Evolutionary conservation across 2,888 invertebrate genomes (phyloP).

Genomic region (Drosophila setosimentum): DNA sequence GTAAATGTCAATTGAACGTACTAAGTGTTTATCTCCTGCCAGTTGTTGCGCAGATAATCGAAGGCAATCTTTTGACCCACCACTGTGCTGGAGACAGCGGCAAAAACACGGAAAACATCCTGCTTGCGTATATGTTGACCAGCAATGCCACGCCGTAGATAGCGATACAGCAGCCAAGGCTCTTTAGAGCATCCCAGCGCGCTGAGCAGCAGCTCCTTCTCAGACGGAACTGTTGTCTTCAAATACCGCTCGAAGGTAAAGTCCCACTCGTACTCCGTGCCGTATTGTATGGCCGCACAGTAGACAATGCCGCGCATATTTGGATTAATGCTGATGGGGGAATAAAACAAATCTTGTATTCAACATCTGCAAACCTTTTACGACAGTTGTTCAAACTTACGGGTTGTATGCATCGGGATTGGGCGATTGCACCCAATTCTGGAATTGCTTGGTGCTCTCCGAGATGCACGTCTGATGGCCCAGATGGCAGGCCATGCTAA

Average conservation of each 20-base stretch:
- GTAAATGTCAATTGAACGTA: constrained; percentile 85
- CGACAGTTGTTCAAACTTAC: constrained; percentile 86
- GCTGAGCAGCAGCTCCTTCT: constrained; percentile 91
- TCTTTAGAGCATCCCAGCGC: constrained; percentile 94
- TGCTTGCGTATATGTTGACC: constrained; percentile 93
- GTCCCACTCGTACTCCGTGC: constrained; percentile 94
- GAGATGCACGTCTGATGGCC: constrained; percentile 91
- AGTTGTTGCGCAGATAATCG: constrained; percentile 91
- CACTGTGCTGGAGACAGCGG: constrained; percentile 90
- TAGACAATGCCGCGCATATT: constrained; percentile 94
- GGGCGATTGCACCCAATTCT: constrained; percentile 90
- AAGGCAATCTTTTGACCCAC: constrained; percentile 94
- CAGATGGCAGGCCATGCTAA: constrained; percentile 91
- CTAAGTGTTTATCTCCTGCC: constrained; percentile 90
- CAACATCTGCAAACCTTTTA: neutral
- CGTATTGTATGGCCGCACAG: constrained; percentile 93
- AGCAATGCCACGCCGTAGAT: constrained; percentile 90
- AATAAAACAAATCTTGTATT: constrained; percentile 17
- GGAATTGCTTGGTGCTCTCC: constrained; percentile 90
- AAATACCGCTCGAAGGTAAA: constrained; percentile 93
- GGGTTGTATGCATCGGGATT: constrained; percentile 91
- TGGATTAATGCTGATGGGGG: constrained; percentile 89
- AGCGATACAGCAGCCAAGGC: constrained; percentile 90
- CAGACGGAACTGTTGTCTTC: constrained; percentile 91
- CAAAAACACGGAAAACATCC: constrained; percentile 91